These are phyloP conservation scores for Lepus europaeus DNA, from an alignment of 2,113 vertebrate genomes.

Conservation along the genomic window DNA sequence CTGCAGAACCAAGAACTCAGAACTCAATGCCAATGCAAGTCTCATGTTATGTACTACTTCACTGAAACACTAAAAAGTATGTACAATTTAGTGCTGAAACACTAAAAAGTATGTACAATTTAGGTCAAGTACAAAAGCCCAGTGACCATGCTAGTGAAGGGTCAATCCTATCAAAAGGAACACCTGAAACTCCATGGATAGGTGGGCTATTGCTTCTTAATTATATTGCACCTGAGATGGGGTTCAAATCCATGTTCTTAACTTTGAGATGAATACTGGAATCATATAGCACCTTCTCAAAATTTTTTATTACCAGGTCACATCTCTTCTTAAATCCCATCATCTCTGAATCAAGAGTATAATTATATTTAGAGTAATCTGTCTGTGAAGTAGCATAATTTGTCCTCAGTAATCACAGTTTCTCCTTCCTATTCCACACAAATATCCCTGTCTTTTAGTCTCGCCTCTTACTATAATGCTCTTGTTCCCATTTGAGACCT, in stretches of 20 bases:
- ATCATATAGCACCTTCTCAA: not conserved
- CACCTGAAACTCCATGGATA: not conserved
- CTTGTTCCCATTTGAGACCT: not conserved
- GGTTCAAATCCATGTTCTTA: not conserved
- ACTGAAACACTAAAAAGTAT: not conserved
- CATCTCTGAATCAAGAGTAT: not conserved
- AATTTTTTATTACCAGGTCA: not conserved
- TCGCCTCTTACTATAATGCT: not conserved
- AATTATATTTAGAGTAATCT: not conserved
- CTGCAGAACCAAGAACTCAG: not conserved
- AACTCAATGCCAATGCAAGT: not conserved
- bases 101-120: not conserved
- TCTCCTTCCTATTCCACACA: not conserved
- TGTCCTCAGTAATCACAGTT: not conserved
- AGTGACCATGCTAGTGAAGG: not conserved
- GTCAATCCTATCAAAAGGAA: not conserved
- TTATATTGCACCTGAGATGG: not conserved
- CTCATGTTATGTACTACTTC: not conserved
- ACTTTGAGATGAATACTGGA: not conserved
- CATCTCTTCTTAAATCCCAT: not conserved
- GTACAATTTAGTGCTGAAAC: not conserved
- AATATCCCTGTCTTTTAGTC: not conserved
- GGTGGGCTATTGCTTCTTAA: not conserved
- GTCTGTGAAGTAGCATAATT: not conserved
- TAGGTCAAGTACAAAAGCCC: not conserved